Base-by-base conservation (phyloP, 2,888 invertebrate genomes). In the Lamellibrachia satsuma region DNA sequence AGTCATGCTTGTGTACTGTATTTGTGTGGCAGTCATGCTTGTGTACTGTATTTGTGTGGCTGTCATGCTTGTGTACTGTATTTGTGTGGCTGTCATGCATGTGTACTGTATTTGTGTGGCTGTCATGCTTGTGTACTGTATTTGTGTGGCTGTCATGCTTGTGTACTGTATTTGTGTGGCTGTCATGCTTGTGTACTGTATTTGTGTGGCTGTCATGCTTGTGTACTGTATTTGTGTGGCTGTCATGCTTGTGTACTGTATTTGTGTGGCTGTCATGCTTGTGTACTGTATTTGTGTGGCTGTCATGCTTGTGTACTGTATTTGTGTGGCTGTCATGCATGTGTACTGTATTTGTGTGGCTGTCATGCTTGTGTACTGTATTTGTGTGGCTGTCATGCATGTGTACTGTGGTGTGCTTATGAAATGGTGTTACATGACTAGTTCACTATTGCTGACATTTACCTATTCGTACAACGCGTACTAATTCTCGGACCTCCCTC, bases 341-440 rank as follows among this genome's bases (percentile, higher is more conserved):
- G n/a, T 75, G 39, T 39, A 39, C 39, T 39, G 39, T 39, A n/a
- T n/a, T n/a, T n/a, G n/a, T 75, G 60, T 60, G 22, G 91, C 39
- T 11, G n/a, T 52, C 1, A 7, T 9, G 91, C 15, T 1, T 39
- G 39, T 75, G 22, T n/a, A 11, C 57, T 39, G 39, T 15, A 39
- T 39, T 39, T 39, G 1, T 39, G 52, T 52, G 90, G 9, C 57
- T 51, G 52, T 27, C 92, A 91, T 91, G 15, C 15, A 55, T 91
- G n/a, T 75, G 39, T 39, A 39, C 39, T 39, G 39, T 39, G 39
- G 39, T 0, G 39, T 39, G 39, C 39, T 39, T 39, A 39, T 52
- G 11, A 92, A 93, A 11, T 90, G 55, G 52, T 93, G 93, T 52
- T 92, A 52, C 8, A n/a, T 93, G 52, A 93, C 52, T 1, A 75